Base-by-base conservation (phyloP, 2,888 invertebrate species). In the Germaria angustata region DNA sequence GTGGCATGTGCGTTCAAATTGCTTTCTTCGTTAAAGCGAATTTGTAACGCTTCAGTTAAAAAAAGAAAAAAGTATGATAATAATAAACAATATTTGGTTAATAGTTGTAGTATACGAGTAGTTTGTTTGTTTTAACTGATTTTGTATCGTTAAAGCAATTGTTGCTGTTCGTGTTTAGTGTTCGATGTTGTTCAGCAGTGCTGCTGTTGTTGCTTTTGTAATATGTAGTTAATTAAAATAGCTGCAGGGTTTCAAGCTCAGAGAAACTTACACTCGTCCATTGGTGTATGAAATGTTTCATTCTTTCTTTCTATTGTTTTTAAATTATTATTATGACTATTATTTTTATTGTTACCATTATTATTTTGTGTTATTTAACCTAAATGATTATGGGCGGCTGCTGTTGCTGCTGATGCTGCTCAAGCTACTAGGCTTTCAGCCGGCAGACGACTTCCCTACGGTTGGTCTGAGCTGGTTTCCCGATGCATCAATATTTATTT, bases 201-300 rank as follows among this genome's bases (percentile, higher is more conserved):
- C 22, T 17, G 13, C 17, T 15, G 3, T 51, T 51, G 44, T 36
- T 72, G 8, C 11, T 39, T 20, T 57, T 71, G 53, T 46, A 55
- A 61, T 71, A 61, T 20, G 59, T 80, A 72, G 81, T 81, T 85
- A 85, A 85, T 84, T 85, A 85, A 85, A 85, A 85, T 84, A 84
- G 81, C 85, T 85, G 81, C 83, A 83, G 84, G 85, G 83, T 75
- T 73, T 75, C 83, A 75, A 46, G 63, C 11, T n/a, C 11, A 6
- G 15, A 63, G 22, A 63, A 24, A 49, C 41, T 22, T 17, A 7
- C 20, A 32, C 41, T 49, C 57, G 51, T 34, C 15, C 53, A n/a
- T 36, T 65, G 71, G n/a, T 49, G 28, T 51, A 59, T 32, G 49
- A 24, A 46, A 36, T 15, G 2, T 22, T 51, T 46, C 22, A 15